Evolutionary conservation across 2,797 vertebrate species (phyloP).

Genomic region (Trachops cirrhosus): DNA sequence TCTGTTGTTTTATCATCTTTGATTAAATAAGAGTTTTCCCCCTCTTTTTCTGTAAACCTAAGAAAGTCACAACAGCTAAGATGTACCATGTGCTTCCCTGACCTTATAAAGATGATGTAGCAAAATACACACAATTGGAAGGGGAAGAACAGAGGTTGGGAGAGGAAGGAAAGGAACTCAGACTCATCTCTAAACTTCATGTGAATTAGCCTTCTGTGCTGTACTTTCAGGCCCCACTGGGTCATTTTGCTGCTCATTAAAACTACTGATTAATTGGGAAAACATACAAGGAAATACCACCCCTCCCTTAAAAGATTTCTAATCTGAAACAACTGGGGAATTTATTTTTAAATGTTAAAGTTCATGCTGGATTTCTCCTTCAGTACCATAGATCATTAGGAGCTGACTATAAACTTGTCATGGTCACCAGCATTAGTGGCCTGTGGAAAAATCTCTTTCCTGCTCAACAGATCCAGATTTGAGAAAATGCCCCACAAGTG

Average conservation of each 20-base stretch:
- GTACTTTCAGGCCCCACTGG: not conserved
- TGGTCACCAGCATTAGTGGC: not conserved
- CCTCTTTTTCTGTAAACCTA: not conserved
- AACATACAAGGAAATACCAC: not conserved
- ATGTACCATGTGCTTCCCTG: not conserved
- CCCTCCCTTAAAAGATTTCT: not conserved
- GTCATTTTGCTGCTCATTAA: not conserved
- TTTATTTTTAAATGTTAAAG: conserved; percentile 23
- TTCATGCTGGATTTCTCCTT: not conserved
- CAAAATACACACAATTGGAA: not conserved
- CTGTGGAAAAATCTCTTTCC: not conserved
- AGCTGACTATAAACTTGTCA: not conserved
- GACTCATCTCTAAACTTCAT: not conserved
- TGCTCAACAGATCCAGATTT: not conserved
- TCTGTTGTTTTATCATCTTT: not conserved
- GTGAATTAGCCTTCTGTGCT: not conserved
- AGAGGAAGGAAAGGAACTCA: not conserved
- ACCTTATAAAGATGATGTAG: not conserved
- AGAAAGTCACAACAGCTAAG: not conserved
- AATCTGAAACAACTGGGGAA: not conserved
- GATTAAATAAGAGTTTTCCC: not conserved
- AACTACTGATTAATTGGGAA: not conserved
- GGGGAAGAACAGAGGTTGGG: not conserved
- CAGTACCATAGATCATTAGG: not conserved
- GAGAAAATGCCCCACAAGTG: not conserved